phyloP scores from a whole-genome alignment of 2,888 invertebrate genomes.

The Acronicta alni region DNA sequence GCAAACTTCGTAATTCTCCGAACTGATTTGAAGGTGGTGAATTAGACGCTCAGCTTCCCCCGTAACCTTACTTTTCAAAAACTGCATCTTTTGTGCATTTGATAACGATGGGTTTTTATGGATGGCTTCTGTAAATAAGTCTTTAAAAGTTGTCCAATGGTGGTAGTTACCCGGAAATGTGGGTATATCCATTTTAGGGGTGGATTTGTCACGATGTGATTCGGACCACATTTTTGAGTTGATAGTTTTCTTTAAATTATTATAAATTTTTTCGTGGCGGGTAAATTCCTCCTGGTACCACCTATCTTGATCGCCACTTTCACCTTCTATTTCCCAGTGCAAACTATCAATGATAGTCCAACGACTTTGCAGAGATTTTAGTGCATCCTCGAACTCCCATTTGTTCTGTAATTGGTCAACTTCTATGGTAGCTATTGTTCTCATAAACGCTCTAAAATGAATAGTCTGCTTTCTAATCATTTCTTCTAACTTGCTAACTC shows the following conservation, averaged over 20 bases:
- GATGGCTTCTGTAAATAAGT: constrained; percentile 5
- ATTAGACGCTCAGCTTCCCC: too few relatives aligned
- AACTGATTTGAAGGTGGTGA: too few relatives aligned
- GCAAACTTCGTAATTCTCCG: background rate
- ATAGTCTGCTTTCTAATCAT: background rate
- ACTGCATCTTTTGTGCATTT: too few relatives aligned
- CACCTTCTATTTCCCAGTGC: constrained; percentile 8
- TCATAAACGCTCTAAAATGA: constrained; percentile 1
- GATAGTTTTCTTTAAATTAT: constrained; percentile 3
- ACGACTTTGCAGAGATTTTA: too few relatives aligned
- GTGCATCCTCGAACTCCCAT: constrained; percentile 12
- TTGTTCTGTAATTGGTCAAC: background rate
- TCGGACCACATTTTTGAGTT: constrained; percentile 8
- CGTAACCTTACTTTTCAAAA: too few relatives aligned
- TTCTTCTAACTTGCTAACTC: background rate
- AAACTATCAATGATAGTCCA: constrained; percentile 3
- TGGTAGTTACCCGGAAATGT: constrained; percentile 1
- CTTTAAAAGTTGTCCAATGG: constrained; percentile 9
- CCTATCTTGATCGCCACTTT: background rate
- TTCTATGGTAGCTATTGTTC: background rate
- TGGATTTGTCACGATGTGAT: constrained; percentile 1
- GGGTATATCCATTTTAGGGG: constrained; percentile 12
- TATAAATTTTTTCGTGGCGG: constrained; percentile 2
- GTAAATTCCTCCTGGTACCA: background rate
- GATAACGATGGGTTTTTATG: too few relatives aligned